phyloP scores from a whole-genome alignment of 2,797 vertebrate genomes.

The Pseudomugil tenellus region DNA sequence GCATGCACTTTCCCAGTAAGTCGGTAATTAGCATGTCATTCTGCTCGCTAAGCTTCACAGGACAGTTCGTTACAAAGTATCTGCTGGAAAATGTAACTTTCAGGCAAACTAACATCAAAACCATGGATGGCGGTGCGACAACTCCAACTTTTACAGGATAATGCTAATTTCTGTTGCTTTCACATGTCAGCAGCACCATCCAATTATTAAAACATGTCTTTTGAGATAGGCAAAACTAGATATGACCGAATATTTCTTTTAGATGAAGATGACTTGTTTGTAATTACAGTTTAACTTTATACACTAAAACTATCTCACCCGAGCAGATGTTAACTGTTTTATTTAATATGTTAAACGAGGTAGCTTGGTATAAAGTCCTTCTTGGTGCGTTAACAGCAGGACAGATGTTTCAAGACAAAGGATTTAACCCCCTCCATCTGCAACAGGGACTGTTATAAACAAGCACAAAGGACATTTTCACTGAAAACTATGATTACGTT shows the following conservation, averaged over 20 bases:
- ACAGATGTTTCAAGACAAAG: constrained; percentile 83
- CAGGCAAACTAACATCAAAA: background rate
- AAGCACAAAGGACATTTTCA: constrained; percentile 19
- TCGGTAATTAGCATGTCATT: accelerated
- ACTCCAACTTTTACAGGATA: background rate
- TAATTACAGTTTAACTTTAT: no score
- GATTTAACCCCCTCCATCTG: constrained; percentile 68
- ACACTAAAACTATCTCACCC: no score
- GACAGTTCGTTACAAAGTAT: constrained; percentile 22
- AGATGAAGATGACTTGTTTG: constrained; percentile 14
- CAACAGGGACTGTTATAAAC: constrained; percentile 30
- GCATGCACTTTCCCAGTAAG: accelerated
- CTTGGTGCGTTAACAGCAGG: constrained; percentile 63
- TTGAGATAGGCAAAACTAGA: accelerated
- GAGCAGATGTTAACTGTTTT: background rate
- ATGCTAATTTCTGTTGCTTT: background rate
- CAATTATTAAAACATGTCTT: background rate
- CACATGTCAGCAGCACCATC: accelerated
- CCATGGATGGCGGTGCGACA: constrained; percentile 6
- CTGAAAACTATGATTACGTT: constrained; percentile 14
- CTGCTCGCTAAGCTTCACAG: accelerated
- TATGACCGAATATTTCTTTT: background rate
- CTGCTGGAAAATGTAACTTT: background rate
- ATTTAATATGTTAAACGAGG: constrained; percentile 5
- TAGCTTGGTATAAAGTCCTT: constrained; percentile 10